Evolutionary conservation across 2,113 vertebrate genomes (phyloP).

Genomic region (Strigops habroptila): DNA sequence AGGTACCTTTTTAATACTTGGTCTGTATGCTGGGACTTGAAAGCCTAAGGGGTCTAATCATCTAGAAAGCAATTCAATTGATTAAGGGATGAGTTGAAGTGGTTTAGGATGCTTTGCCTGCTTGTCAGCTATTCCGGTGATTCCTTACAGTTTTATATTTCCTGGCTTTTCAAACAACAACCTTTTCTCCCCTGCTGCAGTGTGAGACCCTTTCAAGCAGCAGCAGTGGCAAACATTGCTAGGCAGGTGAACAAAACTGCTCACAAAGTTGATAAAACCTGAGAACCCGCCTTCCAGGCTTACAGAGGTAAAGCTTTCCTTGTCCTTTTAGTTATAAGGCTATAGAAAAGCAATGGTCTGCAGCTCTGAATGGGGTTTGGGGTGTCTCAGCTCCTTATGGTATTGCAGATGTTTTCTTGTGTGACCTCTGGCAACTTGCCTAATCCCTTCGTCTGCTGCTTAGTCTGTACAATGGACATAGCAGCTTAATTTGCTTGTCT

Average conservation of each 20-base stretch:
- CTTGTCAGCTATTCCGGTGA: background rate
- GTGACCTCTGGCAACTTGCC: background rate
- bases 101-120: conserved; percentile 8
- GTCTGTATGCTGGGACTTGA: background rate
- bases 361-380: background rate
- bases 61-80: conserved; percentile 3
- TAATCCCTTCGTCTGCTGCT: background rate
- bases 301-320: background rate
- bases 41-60: background rate
- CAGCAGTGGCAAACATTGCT: background rate
- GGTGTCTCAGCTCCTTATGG: rapidly evolving
- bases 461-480: conserved; percentile 7
- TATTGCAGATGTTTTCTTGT: background rate
- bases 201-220: background rate
- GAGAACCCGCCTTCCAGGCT: background rate
- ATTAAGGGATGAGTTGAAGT: conserved; percentile 12
- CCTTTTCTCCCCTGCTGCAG: background rate
- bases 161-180: background rate
- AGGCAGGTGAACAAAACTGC: background rate
- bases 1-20: background rate
- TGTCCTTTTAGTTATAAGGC: background rate
- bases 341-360: background rate
- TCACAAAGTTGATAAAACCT: background rate
- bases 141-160: background rate
- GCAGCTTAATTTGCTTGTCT: background rate